These are phyloP conservation scores for Petromus typicus DNA, from an alignment of 2,113 vertebrate genomes.

Conservation along the genomic window DNA sequence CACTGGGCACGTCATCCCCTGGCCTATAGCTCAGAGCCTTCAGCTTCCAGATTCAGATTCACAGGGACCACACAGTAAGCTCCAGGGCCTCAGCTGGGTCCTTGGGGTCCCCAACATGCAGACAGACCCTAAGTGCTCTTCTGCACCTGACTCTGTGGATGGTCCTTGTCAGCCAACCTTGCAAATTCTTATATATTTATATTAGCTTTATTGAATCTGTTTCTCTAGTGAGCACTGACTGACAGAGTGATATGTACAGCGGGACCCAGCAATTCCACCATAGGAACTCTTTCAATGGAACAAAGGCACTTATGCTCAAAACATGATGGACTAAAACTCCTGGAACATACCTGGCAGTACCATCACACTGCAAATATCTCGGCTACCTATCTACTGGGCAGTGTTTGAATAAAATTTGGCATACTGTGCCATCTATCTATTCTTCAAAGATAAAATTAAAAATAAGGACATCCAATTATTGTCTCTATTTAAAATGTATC, in stretches of 20 bases:
- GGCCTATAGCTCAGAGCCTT: neutral
- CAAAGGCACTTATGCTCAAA: neutral
- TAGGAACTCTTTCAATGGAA: neutral
- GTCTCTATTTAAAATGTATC: constrained; percentile 7
- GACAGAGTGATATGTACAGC: neutral
- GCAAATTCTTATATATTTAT: too few species aligned
- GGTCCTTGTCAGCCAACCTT: neutral
- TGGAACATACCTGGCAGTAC: neutral
- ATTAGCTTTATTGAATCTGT: neutral
- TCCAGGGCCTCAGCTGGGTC: neutral
- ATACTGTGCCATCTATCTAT: neutral
- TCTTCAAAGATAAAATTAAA: neutral
- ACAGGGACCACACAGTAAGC: neutral
- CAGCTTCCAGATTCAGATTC: neutral
- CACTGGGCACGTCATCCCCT: neutral
- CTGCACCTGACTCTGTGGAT: neutral
- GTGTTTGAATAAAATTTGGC: neutral
- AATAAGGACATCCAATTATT: neutral
- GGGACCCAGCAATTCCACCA: neutral
- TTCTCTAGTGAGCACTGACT: neutral
- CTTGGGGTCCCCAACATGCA: neutral
- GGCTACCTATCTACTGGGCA: neutral
- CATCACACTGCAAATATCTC: neutral
- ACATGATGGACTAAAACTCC: neutral
- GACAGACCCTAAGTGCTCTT: neutral